Base-by-base conservation (phyloP, 1,140 invertebrate species). In the Potamilus streckersoni region DNA sequence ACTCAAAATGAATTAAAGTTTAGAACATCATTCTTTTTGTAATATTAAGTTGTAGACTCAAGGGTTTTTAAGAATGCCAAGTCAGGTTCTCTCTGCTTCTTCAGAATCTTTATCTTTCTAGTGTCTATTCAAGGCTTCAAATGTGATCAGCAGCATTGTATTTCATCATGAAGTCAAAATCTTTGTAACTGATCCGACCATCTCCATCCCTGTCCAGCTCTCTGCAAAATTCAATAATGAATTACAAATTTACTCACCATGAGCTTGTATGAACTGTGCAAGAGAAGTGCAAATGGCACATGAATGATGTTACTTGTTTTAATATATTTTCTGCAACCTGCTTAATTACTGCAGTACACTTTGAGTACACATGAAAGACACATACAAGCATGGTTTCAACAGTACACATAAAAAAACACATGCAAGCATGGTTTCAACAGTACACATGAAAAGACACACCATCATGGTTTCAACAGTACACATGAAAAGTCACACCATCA, bases 81-180 rank as follows among this genome's bases (percentile, higher is more conserved):
- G 38, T 38, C 38, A 38, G 38, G 38, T 38, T 8, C 8, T 38
- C 38, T 38, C 38, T 38, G 38, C 38, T 38, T 38, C 4, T 38
- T 38, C 38, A 38, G 38, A 38, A 38, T 38, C 38, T 38, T 38
- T 38, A 38, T 6, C 38, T 38, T 38, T 38, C 38, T 8, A 38
- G 38, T 38, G 38, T 38, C 38, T 2, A 38, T 38, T 38, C 38
- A 38, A 38, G 38, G 8, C 60, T 64, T 76, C 58, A 77, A 16
- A 77, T 77, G 66, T 77, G 75, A 23, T 77, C 75, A 60, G 72
- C 70, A 2, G 71, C 56, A 64, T 82, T 80, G 77, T 88, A 89
- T 73, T 90, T 89, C 89, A 90, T 90, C 79, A 89, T 84, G 56
- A 88, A 87, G 31, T 90, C 87, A 87, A 90, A 90, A 77, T 90